Base-by-base conservation (phyloP, 2,113 vertebrate species). In the Tympanuchus pallidicinctus region DNA sequence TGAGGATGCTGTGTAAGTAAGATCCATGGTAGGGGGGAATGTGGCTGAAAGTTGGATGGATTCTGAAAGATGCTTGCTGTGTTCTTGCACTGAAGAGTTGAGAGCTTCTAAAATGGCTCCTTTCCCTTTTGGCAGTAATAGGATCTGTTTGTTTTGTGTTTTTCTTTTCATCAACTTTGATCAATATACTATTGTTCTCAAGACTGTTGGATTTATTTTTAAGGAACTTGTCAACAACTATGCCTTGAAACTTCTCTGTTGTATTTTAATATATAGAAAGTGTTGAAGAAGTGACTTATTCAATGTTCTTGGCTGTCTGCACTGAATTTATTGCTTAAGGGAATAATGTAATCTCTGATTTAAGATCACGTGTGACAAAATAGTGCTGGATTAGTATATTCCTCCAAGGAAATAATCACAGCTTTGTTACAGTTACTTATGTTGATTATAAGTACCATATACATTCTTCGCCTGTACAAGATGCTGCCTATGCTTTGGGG, bases 61-160 rank as follows among this genome's bases (percentile, higher is more conserved):
- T 72, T 65, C n/a, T 77, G 54, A 9, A 93, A 94, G 63, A 73
- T 72, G 52, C 7, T 80, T 81, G 32, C 60, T 92, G 48, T 85
- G 67, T 78, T 82, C 32, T 84, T 2, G 0, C 21, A 42, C 22
- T 72, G 8, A 72, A 34, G 45, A 86, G 63, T 25, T 81, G 18
- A 32, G 38, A 90, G 24, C 38, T 92, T 30, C 71, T 93, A 82
- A 96, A 93, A 95, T 90, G 93, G 86, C 65, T 94, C 9, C 73
- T 90, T 28, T 91, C 25, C 34, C 30, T 50, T 82, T 42, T 82
- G 72, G 42, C 50, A 87, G 22, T 20, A 71, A 42, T 4, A 60
- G 38, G 34, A 56, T 28, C 16, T 27, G 52, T 63, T 63, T 47
- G 43, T 50, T 0, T 0, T 12, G 52, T 63, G 59, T 43, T 0